Evolutionary conservation across 2,797 vertebrate species (phyloP).

Genomic region (Knipowitschia caucasica): DNA sequence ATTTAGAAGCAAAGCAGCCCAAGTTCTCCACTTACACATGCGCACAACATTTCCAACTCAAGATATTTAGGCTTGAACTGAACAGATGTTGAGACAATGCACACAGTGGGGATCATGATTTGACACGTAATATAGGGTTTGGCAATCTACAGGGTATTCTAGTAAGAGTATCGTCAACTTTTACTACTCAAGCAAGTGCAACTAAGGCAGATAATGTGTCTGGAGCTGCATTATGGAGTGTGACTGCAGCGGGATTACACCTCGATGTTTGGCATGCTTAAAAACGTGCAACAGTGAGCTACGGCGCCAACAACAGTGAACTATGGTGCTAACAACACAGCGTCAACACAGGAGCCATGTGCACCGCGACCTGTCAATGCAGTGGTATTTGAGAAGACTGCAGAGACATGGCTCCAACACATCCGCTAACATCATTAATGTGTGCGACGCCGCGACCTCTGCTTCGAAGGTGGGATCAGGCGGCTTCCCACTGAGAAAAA

Average conservation of each 20-base stretch:
- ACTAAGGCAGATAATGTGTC: constrained; percentile 43
- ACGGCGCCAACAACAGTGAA: constrained; percentile 41
- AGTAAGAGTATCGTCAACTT: too few species aligned
- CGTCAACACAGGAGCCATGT: constrained; percentile 31
- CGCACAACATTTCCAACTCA: too few species aligned
- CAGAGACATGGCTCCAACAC: constrained; percentile 15
- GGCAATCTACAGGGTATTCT: too few species aligned
- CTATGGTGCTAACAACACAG: constrained; percentile 42
- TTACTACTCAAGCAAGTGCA: constrained; percentile 25
- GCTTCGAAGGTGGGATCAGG: constrained; percentile 14
- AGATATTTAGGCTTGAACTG: too few species aligned
- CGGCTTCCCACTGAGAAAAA: constrained; percentile 8
- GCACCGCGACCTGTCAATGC: constrained; percentile 34
- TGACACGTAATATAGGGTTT: too few species aligned
- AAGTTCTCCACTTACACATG: too few species aligned
- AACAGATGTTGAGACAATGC: too few species aligned
- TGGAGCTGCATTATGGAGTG: constrained; percentile 46
- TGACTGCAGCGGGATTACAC: constrained; percentile 36
- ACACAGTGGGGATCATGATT: too few species aligned
- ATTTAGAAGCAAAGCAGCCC: too few species aligned
- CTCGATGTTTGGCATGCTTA: constrained; percentile 41
- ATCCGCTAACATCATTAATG: constrained; percentile 12
- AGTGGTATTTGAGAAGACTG: constrained; percentile 22
- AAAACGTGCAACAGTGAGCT: constrained; percentile 50
- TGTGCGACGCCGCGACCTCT: constrained; percentile 10